Conservation (phyloP, 1,140 invertebrate genomes). For the Andricus grossulariae region DNA sequence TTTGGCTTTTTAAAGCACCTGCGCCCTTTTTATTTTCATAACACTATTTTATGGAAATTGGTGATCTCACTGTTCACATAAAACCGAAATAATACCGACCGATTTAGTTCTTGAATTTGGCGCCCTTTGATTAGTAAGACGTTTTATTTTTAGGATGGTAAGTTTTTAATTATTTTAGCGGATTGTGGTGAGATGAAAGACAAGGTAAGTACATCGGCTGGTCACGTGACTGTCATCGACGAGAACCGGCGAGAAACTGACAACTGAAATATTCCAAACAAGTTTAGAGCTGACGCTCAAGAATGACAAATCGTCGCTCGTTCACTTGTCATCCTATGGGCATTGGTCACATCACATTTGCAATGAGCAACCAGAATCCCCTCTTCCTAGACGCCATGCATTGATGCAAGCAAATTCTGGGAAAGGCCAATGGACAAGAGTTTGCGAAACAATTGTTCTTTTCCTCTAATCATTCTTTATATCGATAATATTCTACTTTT, state of each 20-base stretch:
- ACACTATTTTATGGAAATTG: no score
- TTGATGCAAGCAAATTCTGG: no score
- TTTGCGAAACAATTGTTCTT: no score
- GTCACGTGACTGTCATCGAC: neutral
- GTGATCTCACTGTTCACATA: neutral
- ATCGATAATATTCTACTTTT: no score
- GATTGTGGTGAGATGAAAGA: neutral
- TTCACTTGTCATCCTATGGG: no score
- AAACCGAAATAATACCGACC: neutral
- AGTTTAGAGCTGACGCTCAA: no score
- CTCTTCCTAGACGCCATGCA: no score
- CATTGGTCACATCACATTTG: no score
- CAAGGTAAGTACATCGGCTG: neutral
- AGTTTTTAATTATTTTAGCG: neutral
- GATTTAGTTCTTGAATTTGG: neutral
- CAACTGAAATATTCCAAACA: neutral
- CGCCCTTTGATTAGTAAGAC: neutral
- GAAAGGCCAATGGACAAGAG: no score
- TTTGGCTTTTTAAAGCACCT: neutral
- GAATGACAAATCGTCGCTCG: no score
- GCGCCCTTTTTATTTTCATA: neutral
- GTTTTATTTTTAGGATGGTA: neutral
- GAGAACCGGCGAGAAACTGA: constrained; percentile 18
- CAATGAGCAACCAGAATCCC: no score
- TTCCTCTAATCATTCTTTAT: no score